A percentile compares a stretch with the other conserved stretches of the same genome.
These are phyloP conservation scores for Scaptomyza graminum DNA, from an alignment of 1,140 invertebrate species.

Conservation along the genomic window DNA sequence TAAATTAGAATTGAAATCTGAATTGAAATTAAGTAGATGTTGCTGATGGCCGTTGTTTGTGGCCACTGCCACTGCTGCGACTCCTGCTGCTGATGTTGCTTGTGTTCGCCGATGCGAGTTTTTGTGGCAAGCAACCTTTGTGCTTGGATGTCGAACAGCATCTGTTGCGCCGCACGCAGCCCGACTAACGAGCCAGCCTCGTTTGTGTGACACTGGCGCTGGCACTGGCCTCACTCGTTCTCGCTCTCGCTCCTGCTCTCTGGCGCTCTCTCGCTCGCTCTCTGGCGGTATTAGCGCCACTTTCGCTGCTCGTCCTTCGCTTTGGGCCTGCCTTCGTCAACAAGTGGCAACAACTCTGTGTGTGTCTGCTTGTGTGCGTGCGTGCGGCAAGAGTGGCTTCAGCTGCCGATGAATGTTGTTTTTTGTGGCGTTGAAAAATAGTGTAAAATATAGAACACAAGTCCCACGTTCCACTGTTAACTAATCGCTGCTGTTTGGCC, in stretches of 20 bases:
- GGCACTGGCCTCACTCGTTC: neutral
- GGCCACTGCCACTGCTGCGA: neutral
- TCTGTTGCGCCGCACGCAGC: conserved; percentile 67
- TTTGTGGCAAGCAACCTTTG: conserved; percentile 66
- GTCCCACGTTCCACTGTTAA: conserved; percentile 51
- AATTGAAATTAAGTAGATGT: neutral
- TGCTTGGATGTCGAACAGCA: conserved; percentile 77
- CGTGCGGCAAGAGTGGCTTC: neutral
- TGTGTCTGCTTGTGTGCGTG: conserved; percentile 14
- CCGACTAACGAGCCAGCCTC: conserved; percentile 66
- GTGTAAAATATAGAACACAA: conserved; percentile 30
- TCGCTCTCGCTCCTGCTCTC: neutral
- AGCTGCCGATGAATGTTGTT: neutral
- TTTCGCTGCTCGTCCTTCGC: conserved; percentile 15
- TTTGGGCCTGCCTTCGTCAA: conserved; percentile 50
- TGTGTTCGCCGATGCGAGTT: conserved; percentile 17
- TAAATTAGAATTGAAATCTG: neutral
- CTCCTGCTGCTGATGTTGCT: conserved; percentile 10
- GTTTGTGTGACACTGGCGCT: conserved; percentile 6
- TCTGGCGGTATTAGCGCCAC: neutral
- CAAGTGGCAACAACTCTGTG: conserved; percentile 70
- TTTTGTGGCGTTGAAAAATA: neutral
- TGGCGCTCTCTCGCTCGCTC: neutral
- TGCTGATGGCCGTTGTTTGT: neutral
- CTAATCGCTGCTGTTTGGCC: conserved; percentile 42